Conservation (phyloP, 2,113 vertebrate species). For the Hippocampus abdominalis region DNA sequence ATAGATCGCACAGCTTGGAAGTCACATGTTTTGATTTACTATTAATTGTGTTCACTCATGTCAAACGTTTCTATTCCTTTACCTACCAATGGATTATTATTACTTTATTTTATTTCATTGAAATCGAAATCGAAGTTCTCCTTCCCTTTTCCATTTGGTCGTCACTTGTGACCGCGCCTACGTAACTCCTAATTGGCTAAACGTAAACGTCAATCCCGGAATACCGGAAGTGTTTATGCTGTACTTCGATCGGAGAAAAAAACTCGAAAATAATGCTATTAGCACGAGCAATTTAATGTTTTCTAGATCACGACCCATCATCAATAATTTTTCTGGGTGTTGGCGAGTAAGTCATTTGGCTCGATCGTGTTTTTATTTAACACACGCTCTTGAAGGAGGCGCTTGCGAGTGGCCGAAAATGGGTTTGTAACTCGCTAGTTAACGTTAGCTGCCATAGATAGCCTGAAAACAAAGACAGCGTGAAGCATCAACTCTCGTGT, state of each 20-base stretch:
- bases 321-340: neutral
- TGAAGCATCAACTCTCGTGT: neutral
- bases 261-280: neutral
- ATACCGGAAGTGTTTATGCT: neutral
- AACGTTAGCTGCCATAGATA: slow-evolving; percentile 36
- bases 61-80: too few species aligned
- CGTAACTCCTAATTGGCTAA: neutral
- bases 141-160: neutral
- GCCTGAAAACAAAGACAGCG: slow-evolving; percentile 1
- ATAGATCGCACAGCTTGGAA: too few species aligned
- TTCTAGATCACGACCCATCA: neutral
- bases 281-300: neutral
- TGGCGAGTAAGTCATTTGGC: neutral
- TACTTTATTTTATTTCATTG: neutral
- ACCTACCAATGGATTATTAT: too few species aligned
- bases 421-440: neutral
- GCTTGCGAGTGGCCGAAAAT: neutral
- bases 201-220: neutral
- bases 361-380: neutral
- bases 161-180: neutral
- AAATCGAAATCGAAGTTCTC: neutral
- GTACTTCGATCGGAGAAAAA: neutral
- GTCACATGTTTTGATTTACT: too few species aligned
- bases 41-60: too few species aligned
- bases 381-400: neutral